Percentiles rank a stretch among this genome's conserved stretches.
These are phyloP conservation scores for Anguilla rostrata DNA, from an alignment of 2,113 vertebrate genomes.

Conservation along the genomic window DNA sequence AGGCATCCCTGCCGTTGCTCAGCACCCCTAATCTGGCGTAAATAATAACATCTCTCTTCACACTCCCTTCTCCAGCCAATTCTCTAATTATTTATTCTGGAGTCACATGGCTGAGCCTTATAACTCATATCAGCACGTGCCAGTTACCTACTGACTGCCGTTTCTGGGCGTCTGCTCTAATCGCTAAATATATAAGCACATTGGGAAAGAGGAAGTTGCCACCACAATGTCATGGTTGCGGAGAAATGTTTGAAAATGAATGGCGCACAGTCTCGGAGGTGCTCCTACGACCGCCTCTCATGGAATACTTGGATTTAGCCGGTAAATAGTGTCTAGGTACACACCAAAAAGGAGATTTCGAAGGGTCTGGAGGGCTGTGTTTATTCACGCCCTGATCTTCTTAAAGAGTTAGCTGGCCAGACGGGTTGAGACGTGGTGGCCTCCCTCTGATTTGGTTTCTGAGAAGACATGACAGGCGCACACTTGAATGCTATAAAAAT, in stretches of 20 bases:
- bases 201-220: slow-evolving; percentile 27
- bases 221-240: slow-evolving; percentile 22
- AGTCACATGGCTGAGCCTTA: slow-evolving; percentile 71
- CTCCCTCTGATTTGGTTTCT: slow-evolving; percentile 11
- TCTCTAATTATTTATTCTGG: slow-evolving; percentile 79
- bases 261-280: neutral
- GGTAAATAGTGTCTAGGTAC: slow-evolving; percentile 17
- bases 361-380: slow-evolving; percentile 5
- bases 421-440: neutral
- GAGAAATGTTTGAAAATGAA: slow-evolving; percentile 29
- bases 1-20: slow-evolving; percentile 80
- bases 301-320: slow-evolving; percentile 19
- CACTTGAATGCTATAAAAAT: neutral
- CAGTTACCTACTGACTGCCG: slow-evolving; percentile 68
- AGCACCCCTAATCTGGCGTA: slow-evolving; percentile 86
- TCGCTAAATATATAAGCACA: slow-evolving; percentile 50
- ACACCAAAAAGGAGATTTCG: neutral
- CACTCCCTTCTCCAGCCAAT: slow-evolving; percentile 72
- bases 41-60: slow-evolving; percentile 81
- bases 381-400: slow-evolving; percentile 21
- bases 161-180: slow-evolving; percentile 63
- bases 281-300: neutral
- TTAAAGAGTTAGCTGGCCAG: slow-evolving; percentile 23
- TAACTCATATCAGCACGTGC: slow-evolving; percentile 71
- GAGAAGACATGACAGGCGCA: slow-evolving; percentile 11